Percentiles rank a stretch among this genome's conserved stretches.
These are phyloP conservation scores for Dromiciops gliroides DNA, from an alignment of 2,113 vertebrate genomes.

Conservation along the genomic window DNA sequence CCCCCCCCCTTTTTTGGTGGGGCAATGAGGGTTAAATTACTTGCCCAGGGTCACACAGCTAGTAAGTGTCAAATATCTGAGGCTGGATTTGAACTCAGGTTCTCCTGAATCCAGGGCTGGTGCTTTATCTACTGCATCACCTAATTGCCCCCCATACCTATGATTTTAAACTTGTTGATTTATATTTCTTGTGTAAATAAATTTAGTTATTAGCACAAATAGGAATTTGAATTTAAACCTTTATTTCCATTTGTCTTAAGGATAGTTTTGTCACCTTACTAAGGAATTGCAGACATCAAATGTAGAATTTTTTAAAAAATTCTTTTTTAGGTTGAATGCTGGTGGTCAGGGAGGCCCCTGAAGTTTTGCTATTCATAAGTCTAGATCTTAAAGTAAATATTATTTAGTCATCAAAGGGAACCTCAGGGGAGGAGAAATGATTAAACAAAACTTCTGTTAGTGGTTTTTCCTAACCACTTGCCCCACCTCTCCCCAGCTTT, in stretches of 20 bases:
- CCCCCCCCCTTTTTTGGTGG: too few relatives aligned
- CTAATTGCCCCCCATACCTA: too few relatives aligned
- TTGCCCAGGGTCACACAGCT: too few relatives aligned
- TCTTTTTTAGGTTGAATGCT: neutral
- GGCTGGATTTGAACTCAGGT: too few relatives aligned
- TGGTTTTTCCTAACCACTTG: neutral
- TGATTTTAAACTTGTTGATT: neutral
- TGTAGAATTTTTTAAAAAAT: neutral
- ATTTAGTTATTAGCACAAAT: too few relatives aligned
- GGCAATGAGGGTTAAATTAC: too few relatives aligned
- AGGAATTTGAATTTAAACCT: neutral
- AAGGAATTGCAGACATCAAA: neutral
- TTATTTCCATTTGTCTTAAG: neutral
- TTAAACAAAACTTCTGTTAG: neutral
- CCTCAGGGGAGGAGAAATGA: neutral
- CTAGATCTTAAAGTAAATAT: neutral
- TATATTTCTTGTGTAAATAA: neutral
- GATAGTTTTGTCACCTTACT: neutral
- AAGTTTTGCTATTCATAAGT: neutral
- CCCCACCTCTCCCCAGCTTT: too few relatives aligned
- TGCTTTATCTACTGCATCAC: too few relatives aligned
- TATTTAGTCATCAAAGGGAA: neutral
- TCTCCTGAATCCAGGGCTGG: too few relatives aligned
- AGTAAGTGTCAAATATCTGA: too few relatives aligned
- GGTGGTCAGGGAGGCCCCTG: neutral